These are phyloP conservation scores for Camponotus pennsylvanicus DNA, from an alignment of 1,140 invertebrate genomes.

Conservation along the genomic window DNA sequence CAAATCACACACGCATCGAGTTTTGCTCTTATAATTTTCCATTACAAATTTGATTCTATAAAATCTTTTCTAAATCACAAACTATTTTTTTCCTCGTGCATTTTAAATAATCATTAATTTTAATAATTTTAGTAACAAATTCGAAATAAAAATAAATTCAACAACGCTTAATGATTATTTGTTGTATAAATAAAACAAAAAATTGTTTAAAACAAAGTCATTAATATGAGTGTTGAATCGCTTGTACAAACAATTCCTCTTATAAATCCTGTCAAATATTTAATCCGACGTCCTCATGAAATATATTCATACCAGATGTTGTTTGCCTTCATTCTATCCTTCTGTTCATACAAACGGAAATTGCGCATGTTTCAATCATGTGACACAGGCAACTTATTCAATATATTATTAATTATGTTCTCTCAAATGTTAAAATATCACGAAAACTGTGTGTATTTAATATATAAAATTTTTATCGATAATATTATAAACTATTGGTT, in stretches of 20 bases:
- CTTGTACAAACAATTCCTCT: slow-evolving; percentile 38
- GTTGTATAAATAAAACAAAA: slow-evolving; percentile 4
- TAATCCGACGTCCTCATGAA: slow-evolving; percentile 52
- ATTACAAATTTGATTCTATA: slow-evolving; percentile 8
- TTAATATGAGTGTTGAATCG: slow-evolving; percentile 44
- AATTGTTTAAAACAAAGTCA: slow-evolving; percentile 44
- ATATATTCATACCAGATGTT: slow-evolving; percentile 58
- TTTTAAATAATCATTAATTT: slow-evolving; percentile 1
- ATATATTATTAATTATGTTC: slow-evolving; percentile 42
- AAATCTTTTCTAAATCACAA: slow-evolving; percentile 3
- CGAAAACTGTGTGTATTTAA: not conserved
- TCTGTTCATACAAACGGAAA: slow-evolving; percentile 33
- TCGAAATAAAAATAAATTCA: not conserved
- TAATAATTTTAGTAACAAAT: slow-evolving; percentile 6
- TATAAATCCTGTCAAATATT: slow-evolving; percentile 61
- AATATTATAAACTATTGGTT: not conserved
- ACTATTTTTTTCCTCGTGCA: not conserved
- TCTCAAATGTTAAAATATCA: slow-evolving; percentile 3
- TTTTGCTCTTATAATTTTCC: slow-evolving; percentile 28
- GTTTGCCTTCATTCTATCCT: slow-evolving; percentile 49
- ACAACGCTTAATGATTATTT: not conserved
- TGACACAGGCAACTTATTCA: slow-evolving; percentile 11
- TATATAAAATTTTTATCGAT: not conserved
- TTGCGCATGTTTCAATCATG: slow-evolving; percentile 25
- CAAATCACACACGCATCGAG: slow-evolving; percentile 19